Base-by-base conservation (phyloP, 2,888 invertebrate genomes). In the Cerastoderma edule region DNA sequence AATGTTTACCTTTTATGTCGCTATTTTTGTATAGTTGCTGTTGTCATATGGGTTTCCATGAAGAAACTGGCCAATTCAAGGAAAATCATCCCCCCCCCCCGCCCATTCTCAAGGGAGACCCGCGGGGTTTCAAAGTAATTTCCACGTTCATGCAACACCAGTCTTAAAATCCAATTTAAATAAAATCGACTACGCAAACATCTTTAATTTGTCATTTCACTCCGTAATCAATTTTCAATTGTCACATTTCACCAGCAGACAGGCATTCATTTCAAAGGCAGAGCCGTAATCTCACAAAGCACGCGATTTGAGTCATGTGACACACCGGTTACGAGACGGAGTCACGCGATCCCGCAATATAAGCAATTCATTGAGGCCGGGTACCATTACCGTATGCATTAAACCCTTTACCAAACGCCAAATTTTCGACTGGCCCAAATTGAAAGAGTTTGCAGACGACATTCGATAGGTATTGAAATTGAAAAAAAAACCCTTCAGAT, bases 321-420 rank as follows among this genome's bases (percentile, higher is more conserved):
- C 80, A 72, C 80, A 72, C 56, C 80, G 69, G 77, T 81, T 75
- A 81, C 72, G 77, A 63, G 46, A 63, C 16, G 48, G 35, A 19
- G 66, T 75, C 80, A 81, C 80, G 80, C 80, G 54, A 81, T 66
- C 64, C 44, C 69, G 64, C 80, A 72, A 81, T 81, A 78, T 75
- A 74, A 75, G 63, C 72, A 67, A 81, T 81, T 81, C 80, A 81
- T 78, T 72, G 72, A 67, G 72, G 63, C 77, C 72, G 75, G 75
- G 72, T 78, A 77, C 75, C 72, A 81, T 81, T 81, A 81, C 80
- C 70, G 69, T 70, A 65, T 75, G 72, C 80, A 80, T 80, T 80
- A 77, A n/a, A n/a, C n/a, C n/a, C n/a, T n/a, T n/a, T n/a, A n/a
- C n/a, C n/a, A n/a, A n/a, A n/a, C n/a, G n/a, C n/a, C n/a, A n/a